Conservation (phyloP, 2,797 vertebrate species). For the Anisognathus igniventris region DNA sequence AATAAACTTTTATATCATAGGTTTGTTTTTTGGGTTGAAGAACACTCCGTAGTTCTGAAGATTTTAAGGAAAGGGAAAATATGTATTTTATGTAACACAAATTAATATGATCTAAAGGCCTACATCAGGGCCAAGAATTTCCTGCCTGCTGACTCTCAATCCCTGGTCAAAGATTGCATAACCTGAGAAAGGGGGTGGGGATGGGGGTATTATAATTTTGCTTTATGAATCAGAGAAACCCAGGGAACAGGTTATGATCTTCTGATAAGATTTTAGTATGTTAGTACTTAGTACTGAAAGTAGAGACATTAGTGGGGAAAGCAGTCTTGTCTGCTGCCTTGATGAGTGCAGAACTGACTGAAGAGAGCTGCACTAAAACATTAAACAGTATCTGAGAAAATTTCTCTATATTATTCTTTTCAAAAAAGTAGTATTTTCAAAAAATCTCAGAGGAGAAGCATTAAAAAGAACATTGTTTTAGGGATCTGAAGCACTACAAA, state of each 20-base stretch:
- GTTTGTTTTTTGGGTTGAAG: background rate
- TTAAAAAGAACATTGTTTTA: background rate
- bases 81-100: background rate
- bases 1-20: background rate
- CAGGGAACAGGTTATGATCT: background rate
- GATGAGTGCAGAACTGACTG: background rate
- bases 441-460: background rate
- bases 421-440: background rate
- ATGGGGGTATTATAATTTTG: background rate
- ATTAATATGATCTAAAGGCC: background rate
- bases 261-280: background rate
- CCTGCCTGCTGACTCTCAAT: background rate
- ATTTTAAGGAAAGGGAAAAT: background rate
- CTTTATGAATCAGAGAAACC: background rate
- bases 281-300: background rate
- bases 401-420: background rate
- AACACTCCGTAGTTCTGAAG: background rate
- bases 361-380: background rate
- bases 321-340: background rate
- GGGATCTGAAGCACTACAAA: background rate
- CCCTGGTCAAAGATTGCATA: background rate
- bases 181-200: fast-evolving
- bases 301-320: background rate
- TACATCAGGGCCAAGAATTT: background rate
- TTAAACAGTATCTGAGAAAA: background rate